These are phyloP conservation scores for Rhagonycha fulva DNA, from an alignment of 2,888 invertebrate species.

Conservation along the genomic window DNA sequence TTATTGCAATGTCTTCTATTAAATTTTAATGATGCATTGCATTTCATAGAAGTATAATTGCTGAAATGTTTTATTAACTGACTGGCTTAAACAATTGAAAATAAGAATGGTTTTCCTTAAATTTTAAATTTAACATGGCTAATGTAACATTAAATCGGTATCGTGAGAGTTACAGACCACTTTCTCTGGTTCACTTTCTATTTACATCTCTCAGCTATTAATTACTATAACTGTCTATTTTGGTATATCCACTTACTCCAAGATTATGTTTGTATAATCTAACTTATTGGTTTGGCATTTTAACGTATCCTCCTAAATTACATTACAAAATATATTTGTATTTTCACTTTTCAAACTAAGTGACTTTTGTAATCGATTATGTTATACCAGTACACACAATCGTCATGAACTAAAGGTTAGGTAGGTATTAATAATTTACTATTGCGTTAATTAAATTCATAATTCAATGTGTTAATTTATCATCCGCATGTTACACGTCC, in stretches of 20 bases:
- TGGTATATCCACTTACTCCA: conserved; percentile 1
- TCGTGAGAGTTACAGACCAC: conserved; percentile 30
- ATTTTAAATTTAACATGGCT: conserved; percentile 12
- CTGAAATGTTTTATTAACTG: neutral
- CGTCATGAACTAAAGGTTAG: neutral
- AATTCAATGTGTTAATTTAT: neutral
- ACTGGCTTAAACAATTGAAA: neutral
- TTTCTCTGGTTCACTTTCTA: conserved; percentile 37
- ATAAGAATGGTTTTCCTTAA: neutral
- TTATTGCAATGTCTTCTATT: neutral
- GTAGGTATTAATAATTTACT: neutral
- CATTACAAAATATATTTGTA: conserved; percentile 8
- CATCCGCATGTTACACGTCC: neutral
- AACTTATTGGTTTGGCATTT: conserved; percentile 3
- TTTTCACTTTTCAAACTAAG: neutral
- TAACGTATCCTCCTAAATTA: neutral
- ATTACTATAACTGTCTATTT: conserved; percentile 15
- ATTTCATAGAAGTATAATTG: neutral
- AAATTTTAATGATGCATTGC: neutral
- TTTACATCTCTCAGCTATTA: conserved; percentile 22
- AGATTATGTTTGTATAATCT: neutral
- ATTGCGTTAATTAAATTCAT: neutral
- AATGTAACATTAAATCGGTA: neutral
- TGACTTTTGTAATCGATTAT: neutral
- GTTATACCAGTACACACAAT: neutral